Evolutionary conservation across 1,140 invertebrate species (phyloP).

Genomic region (Polypedilum vanderplanki): DNA sequence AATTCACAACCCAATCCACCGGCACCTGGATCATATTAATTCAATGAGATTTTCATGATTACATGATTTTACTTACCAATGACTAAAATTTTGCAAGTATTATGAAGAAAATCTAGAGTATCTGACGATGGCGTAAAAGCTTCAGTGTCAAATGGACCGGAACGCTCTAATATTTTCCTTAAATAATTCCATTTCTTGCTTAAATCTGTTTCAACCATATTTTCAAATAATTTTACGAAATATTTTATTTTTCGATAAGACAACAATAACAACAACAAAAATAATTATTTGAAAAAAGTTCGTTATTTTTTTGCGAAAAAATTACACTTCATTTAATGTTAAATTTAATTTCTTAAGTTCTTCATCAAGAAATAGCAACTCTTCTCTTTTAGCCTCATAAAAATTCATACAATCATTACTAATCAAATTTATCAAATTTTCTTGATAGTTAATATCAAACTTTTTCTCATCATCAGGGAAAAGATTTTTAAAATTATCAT

Average conservation of each 20-base stretch:
- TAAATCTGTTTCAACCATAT: not conserved
- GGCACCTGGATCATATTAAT: constrained; percentile 53
- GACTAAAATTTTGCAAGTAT: constrained; percentile 76
- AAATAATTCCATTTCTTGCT: constrained; percentile 66
- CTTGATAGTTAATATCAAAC: too few relatives aligned
- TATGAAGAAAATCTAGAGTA: constrained; percentile 76
- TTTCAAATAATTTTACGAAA: not conserved
- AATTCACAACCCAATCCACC: constrained; percentile 97
- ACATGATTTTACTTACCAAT: constrained; percentile 47
- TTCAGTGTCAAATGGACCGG: constrained; percentile 88
- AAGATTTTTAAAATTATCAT: not conserved
- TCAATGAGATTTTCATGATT: not conserved
- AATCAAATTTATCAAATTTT: too few relatives aligned
- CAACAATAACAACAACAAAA: too few relatives aligned
- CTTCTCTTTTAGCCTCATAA: too few relatives aligned
- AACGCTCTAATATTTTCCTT: constrained; percentile 77
- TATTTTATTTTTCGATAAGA: too few relatives aligned
- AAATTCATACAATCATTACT: too few relatives aligned
- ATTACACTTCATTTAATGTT: too few relatives aligned
- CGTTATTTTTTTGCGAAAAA: too few relatives aligned
- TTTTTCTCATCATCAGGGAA: not conserved
- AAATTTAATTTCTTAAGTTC: too few relatives aligned
- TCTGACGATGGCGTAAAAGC: constrained; percentile 84
- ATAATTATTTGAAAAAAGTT: too few relatives aligned
- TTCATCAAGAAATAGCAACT: too few relatives aligned